Evolutionary conservation across 2,113 vertebrate species (phyloP).

Genomic region (Acinonyx jubatus): DNA sequence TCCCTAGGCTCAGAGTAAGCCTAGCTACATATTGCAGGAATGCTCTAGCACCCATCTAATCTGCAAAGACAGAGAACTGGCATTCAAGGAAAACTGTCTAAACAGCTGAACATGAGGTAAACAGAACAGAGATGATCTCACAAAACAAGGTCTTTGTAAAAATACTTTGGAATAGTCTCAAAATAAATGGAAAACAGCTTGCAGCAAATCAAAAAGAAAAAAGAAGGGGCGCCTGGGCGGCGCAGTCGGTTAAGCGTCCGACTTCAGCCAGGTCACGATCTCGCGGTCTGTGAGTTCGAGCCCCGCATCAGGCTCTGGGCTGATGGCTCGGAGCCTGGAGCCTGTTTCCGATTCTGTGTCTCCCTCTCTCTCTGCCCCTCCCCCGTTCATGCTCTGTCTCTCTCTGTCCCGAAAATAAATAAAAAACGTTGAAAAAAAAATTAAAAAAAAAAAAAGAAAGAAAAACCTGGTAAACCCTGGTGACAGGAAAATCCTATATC

Average conservation of each 20-base stretch:
- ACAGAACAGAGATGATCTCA: not conserved
- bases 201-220: not conserved
- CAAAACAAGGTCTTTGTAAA: not conserved
- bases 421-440: too few relatives aligned
- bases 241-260: too few relatives aligned
- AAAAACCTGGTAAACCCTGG: not conserved
- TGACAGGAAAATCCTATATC: not conserved
- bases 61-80: not conserved
- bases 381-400: too few relatives aligned
- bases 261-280: too few relatives aligned
- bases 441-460: not conserved
- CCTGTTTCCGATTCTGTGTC: too few relatives aligned
- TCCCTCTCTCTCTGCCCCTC: too few relatives aligned
- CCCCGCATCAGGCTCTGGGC: too few relatives aligned
- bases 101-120: not conserved
- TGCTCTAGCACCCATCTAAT: not conserved
- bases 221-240: too few relatives aligned
- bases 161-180: not conserved
- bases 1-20: not conserved
- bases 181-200: not conserved
- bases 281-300: too few relatives aligned
- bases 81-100: not conserved
- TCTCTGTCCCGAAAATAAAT: too few relatives aligned
- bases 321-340: too few relatives aligned
- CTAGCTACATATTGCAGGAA: not conserved